Evolutionary conservation across 2,797 vertebrate species (phyloP), one percentile per base, ranked within the genome.

Genomic region (Pangasius djambal): DNA sequence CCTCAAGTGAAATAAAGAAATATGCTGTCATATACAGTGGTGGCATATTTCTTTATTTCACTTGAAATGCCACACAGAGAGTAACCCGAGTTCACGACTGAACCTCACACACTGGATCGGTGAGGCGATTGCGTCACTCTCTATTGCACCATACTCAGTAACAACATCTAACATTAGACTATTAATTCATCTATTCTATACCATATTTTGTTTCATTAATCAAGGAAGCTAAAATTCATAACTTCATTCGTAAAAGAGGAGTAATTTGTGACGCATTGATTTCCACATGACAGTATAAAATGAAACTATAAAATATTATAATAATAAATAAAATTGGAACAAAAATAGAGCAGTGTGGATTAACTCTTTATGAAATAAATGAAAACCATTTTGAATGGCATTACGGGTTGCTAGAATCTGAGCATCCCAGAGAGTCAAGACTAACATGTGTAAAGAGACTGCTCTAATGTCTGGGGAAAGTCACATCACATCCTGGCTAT

Each of bases 401-500:
- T 82, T 12, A 37, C 1, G 12, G n/a, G 18, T 20, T 57, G 16
- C 78, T 37, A 40, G 3, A 37, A 82, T 82, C 20, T 6, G 4
- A 34, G n/a, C 40, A 34, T 55, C 50, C 50, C n/a, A 57, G 3
- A 34, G 52, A 34, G 78, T 81, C 52, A 57, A 81, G 81, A 48
- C 10, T 16, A 65, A 13, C 15, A n/a, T n/a, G 6, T 18, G 59
- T 83, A 88, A 89, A 90, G 63, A 77, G 75, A 87, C 83, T 59
- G 48, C n/a, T 65, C n/a, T 85, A 87, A 90, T 31, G 57, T 31
- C 87, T 48, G 57, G 28, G 85, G 61, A 83, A 77, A n/a, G 40
- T 88, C 59, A 86, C 61, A 86, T 67, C 31, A 79, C 82, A 85
- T 90, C 31, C 61, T 88, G 72, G n/a, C 69, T 89, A 55, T 25